A percentile compares a stretch with the other conserved stretches of the same genome.
Conservation (phyloP, 2,888 invertebrate species). For the Brachyptera putata region DNA sequence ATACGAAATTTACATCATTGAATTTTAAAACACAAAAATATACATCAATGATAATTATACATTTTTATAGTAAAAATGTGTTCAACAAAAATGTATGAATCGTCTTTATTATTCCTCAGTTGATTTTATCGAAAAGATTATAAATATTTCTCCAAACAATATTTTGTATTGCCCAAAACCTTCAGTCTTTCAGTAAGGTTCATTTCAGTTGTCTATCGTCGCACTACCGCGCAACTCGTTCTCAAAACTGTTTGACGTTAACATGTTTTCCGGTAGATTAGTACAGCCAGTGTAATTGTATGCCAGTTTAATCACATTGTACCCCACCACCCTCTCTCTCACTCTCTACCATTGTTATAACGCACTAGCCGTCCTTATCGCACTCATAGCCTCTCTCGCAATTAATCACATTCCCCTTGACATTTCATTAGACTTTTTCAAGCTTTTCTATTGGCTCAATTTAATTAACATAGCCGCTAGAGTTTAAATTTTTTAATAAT, state of each 20-base stretch:
- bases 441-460: slow-evolving; percentile 39
- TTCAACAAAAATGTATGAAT: too few relatives aligned
- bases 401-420: slow-evolving; percentile 48
- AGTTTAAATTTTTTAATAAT: slow-evolving; percentile 48
- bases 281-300: slow-evolving; percentile 20
- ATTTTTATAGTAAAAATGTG: too few relatives aligned
- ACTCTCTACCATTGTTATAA: background rate
- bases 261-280: slow-evolving; percentile 12
- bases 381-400: slow-evolving; percentile 41
- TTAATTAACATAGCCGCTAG: slow-evolving; percentile 47
- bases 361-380: slow-evolving; percentile 23
- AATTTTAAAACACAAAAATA: too few relatives aligned
- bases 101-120: too few relatives aligned
- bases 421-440: slow-evolving; percentile 47
- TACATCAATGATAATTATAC: too few relatives aligned
- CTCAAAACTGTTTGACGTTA: background rate
- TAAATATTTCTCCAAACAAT: too few relatives aligned
- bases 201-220: too few relatives aligned
- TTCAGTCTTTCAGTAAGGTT: too few relatives aligned
- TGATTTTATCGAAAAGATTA: too few relatives aligned
- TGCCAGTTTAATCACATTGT: slow-evolving; percentile 16
- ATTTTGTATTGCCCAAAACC: too few relatives aligned
- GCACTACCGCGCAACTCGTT: too few relatives aligned
- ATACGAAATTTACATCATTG: too few relatives aligned
- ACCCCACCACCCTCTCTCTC: background rate